Conservation (phyloP, 2,888 invertebrate species). For the Parnassius glacialis region DNA sequence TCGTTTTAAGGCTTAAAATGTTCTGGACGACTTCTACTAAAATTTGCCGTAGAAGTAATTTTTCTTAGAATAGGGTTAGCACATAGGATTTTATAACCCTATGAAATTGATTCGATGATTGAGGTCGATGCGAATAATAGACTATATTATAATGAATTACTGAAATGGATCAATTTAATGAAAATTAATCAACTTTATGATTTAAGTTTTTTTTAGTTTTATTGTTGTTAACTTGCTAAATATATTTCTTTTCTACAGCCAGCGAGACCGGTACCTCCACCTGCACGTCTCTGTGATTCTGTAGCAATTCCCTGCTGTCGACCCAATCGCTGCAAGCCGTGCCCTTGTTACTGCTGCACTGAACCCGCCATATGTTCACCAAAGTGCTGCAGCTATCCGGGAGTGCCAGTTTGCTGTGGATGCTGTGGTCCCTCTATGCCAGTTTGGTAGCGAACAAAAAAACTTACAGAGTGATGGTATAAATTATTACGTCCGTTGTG, state of each 20-base stretch:
- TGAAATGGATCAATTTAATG: too few relatives aligned
- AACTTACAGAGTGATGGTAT: not conserved
- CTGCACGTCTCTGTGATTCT: conserved; percentile 48
- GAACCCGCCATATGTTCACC: conserved; percentile 60
- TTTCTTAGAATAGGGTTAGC: too few relatives aligned
- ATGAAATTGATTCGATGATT: too few relatives aligned
- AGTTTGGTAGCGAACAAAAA: conserved; percentile 54
- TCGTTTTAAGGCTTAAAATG: too few relatives aligned
- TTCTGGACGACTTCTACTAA: too few relatives aligned
- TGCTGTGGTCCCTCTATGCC: conserved; percentile 71
- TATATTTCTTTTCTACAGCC: conserved; percentile 40
- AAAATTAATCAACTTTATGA: too few relatives aligned
- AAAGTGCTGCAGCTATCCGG: conserved; percentile 69
- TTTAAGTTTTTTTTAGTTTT: not conserved
- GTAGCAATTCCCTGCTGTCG: conserved; percentile 77
- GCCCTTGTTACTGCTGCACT: conserved; percentile 77
- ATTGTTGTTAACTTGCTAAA: conserved; percentile 4
- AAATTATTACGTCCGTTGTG: not conserved
- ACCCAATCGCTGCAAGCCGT: conserved; percentile 77
- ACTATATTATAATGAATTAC: too few relatives aligned
- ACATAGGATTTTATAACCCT: too few relatives aligned
- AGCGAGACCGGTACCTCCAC: conserved; percentile 45
- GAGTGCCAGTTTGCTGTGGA: conserved; percentile 61
- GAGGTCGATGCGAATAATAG: too few relatives aligned
- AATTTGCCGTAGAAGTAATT: too few relatives aligned